Conservation (phyloP, 2,888 invertebrate genomes). For the Cheilosia pagana region DNA sequence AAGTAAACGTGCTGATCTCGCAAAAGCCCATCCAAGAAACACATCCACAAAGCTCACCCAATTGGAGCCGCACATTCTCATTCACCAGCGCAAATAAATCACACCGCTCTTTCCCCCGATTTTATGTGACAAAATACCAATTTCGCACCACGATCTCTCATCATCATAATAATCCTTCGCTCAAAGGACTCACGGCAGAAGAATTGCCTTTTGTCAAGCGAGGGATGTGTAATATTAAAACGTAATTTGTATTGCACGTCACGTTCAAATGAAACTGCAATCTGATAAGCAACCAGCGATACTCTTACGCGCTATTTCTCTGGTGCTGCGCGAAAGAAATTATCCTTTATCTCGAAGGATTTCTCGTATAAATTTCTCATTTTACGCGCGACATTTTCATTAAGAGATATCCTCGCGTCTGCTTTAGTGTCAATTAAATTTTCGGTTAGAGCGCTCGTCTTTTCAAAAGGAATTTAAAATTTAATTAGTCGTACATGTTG, state of each 20-base stretch:
- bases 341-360: background rate
- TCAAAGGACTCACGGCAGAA: background rate
- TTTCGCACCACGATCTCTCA: background rate
- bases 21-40: background rate
- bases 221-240: slow-evolving; percentile 6
- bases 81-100: background rate
- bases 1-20: background rate
- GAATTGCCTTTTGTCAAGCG: background rate
- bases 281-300: background rate
- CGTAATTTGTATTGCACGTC: slow-evolving; percentile 15
- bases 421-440: slow-evolving; percentile 1
- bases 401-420: slow-evolving; percentile 4
- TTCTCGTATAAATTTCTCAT: slow-evolving; percentile 16
- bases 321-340: background rate
- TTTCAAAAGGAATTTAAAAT: background rate
- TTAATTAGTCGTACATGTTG: background rate
- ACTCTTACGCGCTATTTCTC: background rate
- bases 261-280: slow-evolving; percentile 7
- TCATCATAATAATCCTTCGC: background rate
- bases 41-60: background rate
- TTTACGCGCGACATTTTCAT: slow-evolving; percentile 1
- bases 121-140: background rate
- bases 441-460: background rate
- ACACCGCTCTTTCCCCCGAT: background rate
- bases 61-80: background rate